phyloP scores from a whole-genome alignment of 2,888 invertebrate species.

The Nomada ruficornis region DNA sequence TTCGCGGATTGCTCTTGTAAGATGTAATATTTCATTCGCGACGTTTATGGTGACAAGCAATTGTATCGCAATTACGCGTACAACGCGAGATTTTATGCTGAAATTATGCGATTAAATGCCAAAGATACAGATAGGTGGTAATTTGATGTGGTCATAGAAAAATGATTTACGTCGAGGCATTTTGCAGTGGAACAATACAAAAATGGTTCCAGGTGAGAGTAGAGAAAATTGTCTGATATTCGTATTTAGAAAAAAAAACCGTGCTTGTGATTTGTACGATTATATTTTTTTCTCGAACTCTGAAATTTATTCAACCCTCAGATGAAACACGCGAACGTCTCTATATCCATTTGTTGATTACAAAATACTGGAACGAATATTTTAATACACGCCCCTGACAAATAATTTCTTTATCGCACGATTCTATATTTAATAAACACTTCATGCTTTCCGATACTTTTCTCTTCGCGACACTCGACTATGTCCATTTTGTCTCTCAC shows the following conservation, averaged over 20 bases:
- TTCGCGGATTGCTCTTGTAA: not conserved
- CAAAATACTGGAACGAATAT: not conserved
- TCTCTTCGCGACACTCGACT: not conserved
- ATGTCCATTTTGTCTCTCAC: not conserved
- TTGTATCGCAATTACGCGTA: not conserved
- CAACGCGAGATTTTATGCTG: not conserved
- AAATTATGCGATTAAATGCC: not conserved
- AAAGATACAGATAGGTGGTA: not conserved
- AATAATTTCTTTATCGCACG: not conserved
- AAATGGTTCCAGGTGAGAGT: slow-evolving; percentile 5
- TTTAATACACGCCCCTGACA: no score
- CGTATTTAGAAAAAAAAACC: not conserved
- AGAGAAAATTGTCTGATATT: not conserved
- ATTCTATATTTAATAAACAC: not conserved
- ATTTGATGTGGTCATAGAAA: not conserved
- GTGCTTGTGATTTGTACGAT: not conserved
- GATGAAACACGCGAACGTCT: not conserved
- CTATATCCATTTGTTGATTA: not conserved
- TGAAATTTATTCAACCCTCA: not conserved
- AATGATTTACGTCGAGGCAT: not conserved
- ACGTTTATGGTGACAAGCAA: not conserved
- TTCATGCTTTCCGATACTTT: not conserved
- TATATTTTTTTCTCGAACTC: slow-evolving; percentile 2
- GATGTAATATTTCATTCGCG: not conserved
- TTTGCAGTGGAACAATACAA: slow-evolving; percentile 5